Evolutionary conservation across 2,888 invertebrate species (phyloP).

Genomic region (Noctua janthe): DNA sequence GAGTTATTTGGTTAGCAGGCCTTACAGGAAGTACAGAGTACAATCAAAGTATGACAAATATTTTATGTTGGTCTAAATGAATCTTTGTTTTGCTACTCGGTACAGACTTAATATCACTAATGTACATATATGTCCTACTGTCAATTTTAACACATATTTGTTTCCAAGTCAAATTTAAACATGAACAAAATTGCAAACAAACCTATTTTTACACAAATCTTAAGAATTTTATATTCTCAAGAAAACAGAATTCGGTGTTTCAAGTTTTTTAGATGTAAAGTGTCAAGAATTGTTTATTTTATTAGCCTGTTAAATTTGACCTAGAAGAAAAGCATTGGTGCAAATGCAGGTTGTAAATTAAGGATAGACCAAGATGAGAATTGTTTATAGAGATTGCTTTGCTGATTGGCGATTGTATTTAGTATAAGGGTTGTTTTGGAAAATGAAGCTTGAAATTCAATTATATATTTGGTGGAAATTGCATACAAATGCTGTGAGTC

Average conservation of each 20-base stretch:
- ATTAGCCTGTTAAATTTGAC: slow-evolving; percentile 63
- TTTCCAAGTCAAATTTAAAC: slow-evolving; percentile 30
- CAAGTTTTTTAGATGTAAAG: slow-evolving; percentile 14
- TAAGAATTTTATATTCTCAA: not conserved
- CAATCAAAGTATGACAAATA: slow-evolving; percentile 44
- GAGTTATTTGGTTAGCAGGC: slow-evolving; percentile 81
- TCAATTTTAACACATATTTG: slow-evolving; percentile 54
- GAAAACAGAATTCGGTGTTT: slow-evolving; percentile 47
- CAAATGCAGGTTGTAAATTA: slow-evolving; percentile 52
- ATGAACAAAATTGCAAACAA: slow-evolving; percentile 25
- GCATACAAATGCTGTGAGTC: slow-evolving; percentile 61
- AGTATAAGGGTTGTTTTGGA: slow-evolving; percentile 58
- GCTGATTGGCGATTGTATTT: slow-evolving; percentile 60
- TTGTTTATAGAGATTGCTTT: slow-evolving; percentile 59
- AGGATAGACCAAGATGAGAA: slow-evolving; percentile 45
- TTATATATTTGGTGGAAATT: slow-evolving; percentile 57
- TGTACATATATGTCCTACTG: slow-evolving; percentile 54
- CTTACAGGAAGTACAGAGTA: slow-evolving; percentile 60
- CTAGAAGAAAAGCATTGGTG: slow-evolving; percentile 40
- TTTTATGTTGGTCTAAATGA: slow-evolving; percentile 41
- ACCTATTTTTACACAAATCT: slow-evolving; percentile 5
- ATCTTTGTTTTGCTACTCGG: slow-evolving; percentile 31
- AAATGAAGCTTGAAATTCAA: slow-evolving; percentile 61
- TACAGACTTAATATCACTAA: slow-evolving; percentile 20
- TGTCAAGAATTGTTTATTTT: slow-evolving; percentile 59